Percentiles rank a stretch among this genome's conserved stretches.
These are phyloP conservation scores for Actias luna DNA, from an alignment of 2,888 invertebrate genomes.

Conservation along the genomic window DNA sequence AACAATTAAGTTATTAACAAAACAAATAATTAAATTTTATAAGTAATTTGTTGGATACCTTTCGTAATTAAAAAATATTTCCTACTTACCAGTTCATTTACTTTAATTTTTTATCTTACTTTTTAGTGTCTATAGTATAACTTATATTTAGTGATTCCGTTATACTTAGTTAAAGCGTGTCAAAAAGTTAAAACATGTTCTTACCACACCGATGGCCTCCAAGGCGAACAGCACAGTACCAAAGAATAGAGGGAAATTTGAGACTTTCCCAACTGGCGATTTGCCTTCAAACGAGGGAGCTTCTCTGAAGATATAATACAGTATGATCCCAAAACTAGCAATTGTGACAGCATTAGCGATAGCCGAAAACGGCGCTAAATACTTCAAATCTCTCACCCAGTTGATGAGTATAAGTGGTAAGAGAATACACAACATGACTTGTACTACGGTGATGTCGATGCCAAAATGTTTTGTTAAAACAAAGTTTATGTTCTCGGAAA, in stretches of 20 bases:
- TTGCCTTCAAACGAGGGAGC: slow-evolving; percentile 84
- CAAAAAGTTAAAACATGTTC: slow-evolving; percentile 43
- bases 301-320: slow-evolving; percentile 89
- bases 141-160: too few species aligned
- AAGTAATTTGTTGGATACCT: too few species aligned
- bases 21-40: too few species aligned
- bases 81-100: too few species aligned
- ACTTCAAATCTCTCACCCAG: slow-evolving; percentile 88
- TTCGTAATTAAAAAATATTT: too few species aligned
- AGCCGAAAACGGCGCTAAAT: slow-evolving; percentile 91
- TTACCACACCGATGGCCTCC: slow-evolving; percentile 95
- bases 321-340: slow-evolving; percentile 87
- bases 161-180: too few species aligned
- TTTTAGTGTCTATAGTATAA: too few species aligned
- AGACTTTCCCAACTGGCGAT: slow-evolving; percentile 83
- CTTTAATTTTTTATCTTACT: too few species aligned
- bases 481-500: slow-evolving; percentile 90
- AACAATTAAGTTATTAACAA: too few species aligned
- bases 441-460: slow-evolving; percentile 70
- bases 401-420: slow-evolving; percentile 86
- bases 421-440: slow-evolving; percentile 86
- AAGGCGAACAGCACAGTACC: slow-evolving; percentile 97
- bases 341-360: slow-evolving; percentile 91
- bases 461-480: slow-evolving; percentile 82
- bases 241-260: slow-evolving; percentile 94